These are phyloP conservation scores for Pseudochromis fuscus DNA, from an alignment of 2,797 vertebrate genomes.

Conservation along the genomic window DNA sequence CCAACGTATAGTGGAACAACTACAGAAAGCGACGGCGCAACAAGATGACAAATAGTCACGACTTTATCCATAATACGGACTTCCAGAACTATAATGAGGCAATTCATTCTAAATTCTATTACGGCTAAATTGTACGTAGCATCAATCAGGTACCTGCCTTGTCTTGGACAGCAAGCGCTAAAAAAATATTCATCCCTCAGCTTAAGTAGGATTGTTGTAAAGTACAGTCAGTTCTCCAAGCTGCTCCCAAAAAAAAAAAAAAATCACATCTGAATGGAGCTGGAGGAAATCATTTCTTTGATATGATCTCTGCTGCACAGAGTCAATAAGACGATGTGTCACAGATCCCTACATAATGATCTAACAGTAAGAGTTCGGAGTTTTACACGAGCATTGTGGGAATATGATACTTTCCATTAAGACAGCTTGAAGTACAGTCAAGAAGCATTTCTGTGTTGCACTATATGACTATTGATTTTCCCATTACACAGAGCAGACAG, in stretches of 20 bases:
- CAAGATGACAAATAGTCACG: conserved; percentile 11
- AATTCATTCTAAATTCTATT: conserved; percentile 28
- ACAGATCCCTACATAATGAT: conserved; percentile 23
- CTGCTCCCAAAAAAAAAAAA: not conserved
- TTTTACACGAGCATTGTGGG: conserved; percentile 4
- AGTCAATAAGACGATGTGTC: conserved; percentile 43
- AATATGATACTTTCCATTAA: conserved; percentile 25
- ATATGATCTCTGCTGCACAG: conserved; percentile 37
- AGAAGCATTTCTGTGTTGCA: conserved; percentile 1
- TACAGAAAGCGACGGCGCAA: not conserved
- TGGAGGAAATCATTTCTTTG: conserved; percentile 23
- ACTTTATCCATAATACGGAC: conserved; percentile 2
- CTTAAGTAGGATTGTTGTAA: conserved; percentile 13
- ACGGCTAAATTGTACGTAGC: conserved; percentile 7
- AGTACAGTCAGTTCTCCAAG: not conserved
- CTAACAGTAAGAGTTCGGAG: conserved; percentile 8
- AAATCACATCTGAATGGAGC: conserved; percentile 17
- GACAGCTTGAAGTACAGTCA: conserved; percentile 2
- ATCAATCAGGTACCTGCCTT: conserved; percentile 11
- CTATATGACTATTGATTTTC: conserved; percentile 6
- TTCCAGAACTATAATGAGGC: conserved; percentile 28
- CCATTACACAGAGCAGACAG: not conserved
- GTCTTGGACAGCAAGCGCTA: conserved; percentile 7
- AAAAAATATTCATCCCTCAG: conserved; percentile 18
- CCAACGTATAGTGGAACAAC: not conserved